Evolutionary conservation across 1,140 invertebrate species (phyloP), one percentile per base, ranked within the genome.

Genomic region (Antheraea pernyi): DNA sequence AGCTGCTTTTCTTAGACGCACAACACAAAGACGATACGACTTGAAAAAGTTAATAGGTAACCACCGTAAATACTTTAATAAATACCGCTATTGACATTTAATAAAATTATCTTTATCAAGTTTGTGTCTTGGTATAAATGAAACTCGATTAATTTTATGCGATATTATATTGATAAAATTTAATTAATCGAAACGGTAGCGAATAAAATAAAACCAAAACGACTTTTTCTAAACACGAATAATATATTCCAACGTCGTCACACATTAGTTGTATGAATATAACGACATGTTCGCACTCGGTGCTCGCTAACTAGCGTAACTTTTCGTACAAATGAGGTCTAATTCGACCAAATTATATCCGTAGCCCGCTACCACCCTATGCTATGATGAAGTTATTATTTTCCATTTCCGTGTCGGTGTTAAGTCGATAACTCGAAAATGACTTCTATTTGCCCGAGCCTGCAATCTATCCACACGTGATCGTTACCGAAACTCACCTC

Each of bases 351-450:
- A 91, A 91, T 90, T 88, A 86, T 85, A 80, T 86, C 82, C 75
- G 81, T 86, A 83, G 65, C 77, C 73, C 77, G 73, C 79, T 30
- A 75, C 82, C 80, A 78, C 74, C 81, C 78, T 79, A 75, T 81
- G 75, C 78, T 79, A 75, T 81, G 75, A 91, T 92, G 85, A 88
- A 92, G 88, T 87, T 86, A 91, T 92, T 92, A 91, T 88, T 88
- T 86, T 85, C 83, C 83, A 88, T 92, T 91, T 92, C 88, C 89
- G 84, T 76, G 78, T 66, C 78, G 78, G 84, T 80, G 86, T 83
- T 83, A 86, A 91, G 82, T 86, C 84, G 88, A 90, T 91, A 92
- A 92, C 82, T 92, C 83, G 90, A 92, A 91, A 92, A 91, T 90
- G 80, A 91, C 85, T 75, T 75, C 74, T 77, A 80, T 88, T 85